A percentile compares a stretch with the other conserved stretches of the same genome.
Conservation (phyloP, 2,113 vertebrate species). For the Gasterosteus nipponicus region DNA sequence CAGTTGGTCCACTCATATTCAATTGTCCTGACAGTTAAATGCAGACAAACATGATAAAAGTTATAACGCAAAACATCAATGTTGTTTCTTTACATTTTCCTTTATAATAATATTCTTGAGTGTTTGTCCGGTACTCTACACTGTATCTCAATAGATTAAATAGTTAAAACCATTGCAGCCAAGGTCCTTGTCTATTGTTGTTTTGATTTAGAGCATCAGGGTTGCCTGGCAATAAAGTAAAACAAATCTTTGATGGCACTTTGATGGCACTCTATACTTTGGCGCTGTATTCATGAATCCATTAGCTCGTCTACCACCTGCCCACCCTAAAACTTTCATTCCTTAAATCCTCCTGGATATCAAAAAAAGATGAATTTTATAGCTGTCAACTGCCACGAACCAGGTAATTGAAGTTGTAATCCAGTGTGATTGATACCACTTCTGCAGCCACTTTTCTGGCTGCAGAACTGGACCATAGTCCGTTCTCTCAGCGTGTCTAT, state of each 20-base stretch:
- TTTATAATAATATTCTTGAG: too few species aligned
- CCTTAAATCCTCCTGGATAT: slow-evolving; percentile 27
- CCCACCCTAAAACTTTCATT: slow-evolving; percentile 19
- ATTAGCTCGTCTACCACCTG: slow-evolving; percentile 12
- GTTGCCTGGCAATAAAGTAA: slow-evolving; percentile 42
- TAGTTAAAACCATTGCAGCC: background rate
- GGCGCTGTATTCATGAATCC: slow-evolving; percentile 28
- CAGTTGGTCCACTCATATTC: too few species aligned
- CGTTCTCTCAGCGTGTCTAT: background rate
- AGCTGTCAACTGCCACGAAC: slow-evolving; percentile 2
- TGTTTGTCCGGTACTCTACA: too few species aligned
- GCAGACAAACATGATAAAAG: too few species aligned
- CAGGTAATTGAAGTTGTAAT: slow-evolving; percentile 19
- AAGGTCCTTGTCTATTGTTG: background rate
- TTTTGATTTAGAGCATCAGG: slow-evolving; percentile 39
- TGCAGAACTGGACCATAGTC: background rate
- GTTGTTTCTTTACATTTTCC: too few species aligned
- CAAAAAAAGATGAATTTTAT: slow-evolving; percentile 21
- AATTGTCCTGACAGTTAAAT: too few species aligned
- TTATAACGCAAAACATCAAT: too few species aligned
- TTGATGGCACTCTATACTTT: slow-evolving; percentile 30
- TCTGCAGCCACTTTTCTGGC: background rate
- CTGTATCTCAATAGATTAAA: background rate
- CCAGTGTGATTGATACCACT: slow-evolving; percentile 18
- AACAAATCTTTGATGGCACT: slow-evolving; percentile 42